These are phyloP conservation scores for Centropus bengalensis DNA, from an alignment of 2,113 vertebrate species.

Conservation along the genomic window DNA sequence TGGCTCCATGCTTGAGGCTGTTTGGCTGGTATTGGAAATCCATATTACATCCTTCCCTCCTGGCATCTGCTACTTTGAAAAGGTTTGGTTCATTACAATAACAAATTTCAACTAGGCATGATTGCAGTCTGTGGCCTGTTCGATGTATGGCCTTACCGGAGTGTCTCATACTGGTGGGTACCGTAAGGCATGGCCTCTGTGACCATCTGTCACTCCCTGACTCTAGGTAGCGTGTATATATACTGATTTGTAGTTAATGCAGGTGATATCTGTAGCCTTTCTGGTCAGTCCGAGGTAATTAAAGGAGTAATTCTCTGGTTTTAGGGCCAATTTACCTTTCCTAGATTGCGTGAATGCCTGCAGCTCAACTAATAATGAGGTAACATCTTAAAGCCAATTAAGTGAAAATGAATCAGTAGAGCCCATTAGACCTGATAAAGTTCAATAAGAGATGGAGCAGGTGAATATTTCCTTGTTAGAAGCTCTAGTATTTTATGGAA, in stretches of 20 bases:
- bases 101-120: not conserved
- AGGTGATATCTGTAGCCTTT: constrained; percentile 33
- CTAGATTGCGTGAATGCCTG: constrained; percentile 36
- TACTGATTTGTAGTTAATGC: not conserved
- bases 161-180: not conserved
- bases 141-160: not conserved
- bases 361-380: constrained; percentile 60
- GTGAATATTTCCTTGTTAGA: constrained; percentile 9
- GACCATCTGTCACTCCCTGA: not conserved
- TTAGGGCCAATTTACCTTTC: constrained; percentile 55
- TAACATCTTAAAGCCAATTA: constrained; percentile 65
- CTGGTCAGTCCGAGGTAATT: constrained; percentile 69
- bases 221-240: not conserved
- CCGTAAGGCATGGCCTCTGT: not conserved
- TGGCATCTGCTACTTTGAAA: constrained; percentile 64
- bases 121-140: not conserved
- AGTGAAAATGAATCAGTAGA: constrained; percentile 50
- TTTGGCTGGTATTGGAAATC: constrained; percentile 72
- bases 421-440: constrained; percentile 52
- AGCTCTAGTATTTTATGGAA: not conserved
- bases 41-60: constrained; percentile 54
- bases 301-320: constrained; percentile 61
- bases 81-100: constrained; percentile 66
- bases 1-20: constrained; percentile 47
- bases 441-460: constrained; percentile 11